Conservation (phyloP, 2,113 vertebrate species). For the Spheniscus mendiculus region DNA sequence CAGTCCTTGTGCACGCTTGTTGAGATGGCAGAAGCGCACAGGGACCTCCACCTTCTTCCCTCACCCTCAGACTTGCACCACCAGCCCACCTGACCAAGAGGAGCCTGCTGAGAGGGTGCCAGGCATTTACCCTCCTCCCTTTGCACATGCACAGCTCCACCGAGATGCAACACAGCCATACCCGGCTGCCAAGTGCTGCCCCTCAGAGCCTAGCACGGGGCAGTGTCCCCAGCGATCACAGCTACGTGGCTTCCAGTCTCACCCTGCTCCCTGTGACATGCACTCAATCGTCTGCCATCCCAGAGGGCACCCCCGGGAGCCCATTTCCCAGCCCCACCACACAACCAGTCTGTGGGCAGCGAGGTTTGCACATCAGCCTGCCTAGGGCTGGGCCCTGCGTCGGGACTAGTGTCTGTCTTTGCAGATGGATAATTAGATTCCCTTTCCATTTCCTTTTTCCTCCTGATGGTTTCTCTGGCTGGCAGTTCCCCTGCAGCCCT, state of each 20-base stretch:
- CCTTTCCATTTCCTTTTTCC: slow-evolving; percentile 21
- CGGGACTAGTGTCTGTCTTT: neutral
- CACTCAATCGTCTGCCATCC: neutral
- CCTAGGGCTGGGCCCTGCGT: neutral
- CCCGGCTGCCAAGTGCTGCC: neutral
- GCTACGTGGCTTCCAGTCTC: neutral
- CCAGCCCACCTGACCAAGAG: neutral
- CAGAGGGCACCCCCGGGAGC: neutral
- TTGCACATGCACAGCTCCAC: neutral
- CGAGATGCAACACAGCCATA: fast-evolving
- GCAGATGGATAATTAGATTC: slow-evolving; percentile 51
- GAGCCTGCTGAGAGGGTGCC: neutral
- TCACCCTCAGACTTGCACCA: neutral
- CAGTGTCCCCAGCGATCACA: fast-evolving
- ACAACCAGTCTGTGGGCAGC: neutral
- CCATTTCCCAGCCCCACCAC: neutral
- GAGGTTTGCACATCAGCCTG: neutral
- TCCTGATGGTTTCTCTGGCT: slow-evolving; percentile 17
- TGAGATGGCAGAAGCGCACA: neutral
- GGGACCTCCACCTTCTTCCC: neutral
- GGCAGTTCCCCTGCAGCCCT: neutral
- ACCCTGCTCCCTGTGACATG: fast-evolving
- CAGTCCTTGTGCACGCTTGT: fast-evolving
- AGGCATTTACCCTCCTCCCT: neutral
- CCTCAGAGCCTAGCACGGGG: fast-evolving